phyloP scores from a whole-genome alignment of 2,113 vertebrate genomes.

The Bos indicus region DNA sequence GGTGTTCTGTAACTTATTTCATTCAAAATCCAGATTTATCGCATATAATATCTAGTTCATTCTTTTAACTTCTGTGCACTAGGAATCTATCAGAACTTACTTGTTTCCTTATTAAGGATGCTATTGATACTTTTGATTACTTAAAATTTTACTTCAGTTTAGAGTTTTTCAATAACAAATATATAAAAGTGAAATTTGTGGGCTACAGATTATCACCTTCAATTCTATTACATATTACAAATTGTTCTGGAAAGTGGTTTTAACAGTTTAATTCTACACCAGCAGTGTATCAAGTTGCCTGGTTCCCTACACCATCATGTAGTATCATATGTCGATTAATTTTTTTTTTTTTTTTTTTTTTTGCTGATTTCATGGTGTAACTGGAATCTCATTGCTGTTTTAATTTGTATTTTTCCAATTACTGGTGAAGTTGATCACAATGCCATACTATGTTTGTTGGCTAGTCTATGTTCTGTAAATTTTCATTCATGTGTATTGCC shows the following conservation, averaged over 20 bases:
- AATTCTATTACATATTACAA: background rate
- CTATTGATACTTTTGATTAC: background rate
- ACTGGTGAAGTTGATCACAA: background rate
- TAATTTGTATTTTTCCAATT: background rate
- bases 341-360: background rate
- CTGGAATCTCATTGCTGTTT: background rate
- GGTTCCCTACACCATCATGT: background rate
- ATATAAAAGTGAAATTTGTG: background rate
- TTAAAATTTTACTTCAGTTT: background rate
- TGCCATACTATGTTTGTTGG: background rate
- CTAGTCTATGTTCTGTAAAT: background rate
- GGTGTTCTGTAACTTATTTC: background rate
- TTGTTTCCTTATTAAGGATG: background rate
- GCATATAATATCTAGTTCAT: background rate
- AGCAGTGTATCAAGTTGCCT: background rate
- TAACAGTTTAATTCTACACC: background rate
- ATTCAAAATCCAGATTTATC: background rate
- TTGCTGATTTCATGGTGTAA: background rate
- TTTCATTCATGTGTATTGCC: background rate
- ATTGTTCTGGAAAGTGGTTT: background rate
- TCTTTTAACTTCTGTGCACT: background rate
- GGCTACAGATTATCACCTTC: background rate
- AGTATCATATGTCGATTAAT: background rate
- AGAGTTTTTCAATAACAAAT: background rate
- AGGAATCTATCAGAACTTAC: background rate